Base-by-base conservation (phyloP, 1,140 invertebrate genomes). In the Cotesia vestalis region DNA sequence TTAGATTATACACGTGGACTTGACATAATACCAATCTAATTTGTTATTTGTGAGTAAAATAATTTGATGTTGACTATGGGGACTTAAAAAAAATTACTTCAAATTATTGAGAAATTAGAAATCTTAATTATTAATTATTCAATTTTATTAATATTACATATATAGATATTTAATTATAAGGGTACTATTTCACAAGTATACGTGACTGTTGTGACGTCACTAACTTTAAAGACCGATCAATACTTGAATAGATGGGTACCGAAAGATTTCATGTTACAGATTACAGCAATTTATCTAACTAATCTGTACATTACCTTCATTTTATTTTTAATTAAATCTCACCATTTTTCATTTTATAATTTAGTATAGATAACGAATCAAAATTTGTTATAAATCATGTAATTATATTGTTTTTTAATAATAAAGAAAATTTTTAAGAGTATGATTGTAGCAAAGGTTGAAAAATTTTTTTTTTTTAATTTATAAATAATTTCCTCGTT, bases 211-310 rank as follows among this genome's bases (percentile, higher is more conserved):
- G 70, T 85, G 84, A 85, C 83, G 84, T 85, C 83, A 84, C 78
- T 77, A 73, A 75, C 73, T 74, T 59, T 60, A 80, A 81, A 82
- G 77, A 72, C 74, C 82, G 84, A 85, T 85, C 84, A 85, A 85
- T 85, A 85, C 78, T 72, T 70, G 69, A 75, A 83, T 11, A 46
- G 40, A 46, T 46, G 5, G 73, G 77, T 71, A 70, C 67, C 73
- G 73, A 79, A 80, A 82, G 77, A 81, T 77, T 78, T 78, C 68
- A 70, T 38, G 61, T 11, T 17, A 40, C 4, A 36, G 55, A 55
- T 53, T 55, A 53, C 36, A 34, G 12, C 57, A 17, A 55, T 57
- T n/a, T n/a, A 53, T 11, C 20, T 14, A 12, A 6, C 27, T 55
- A 57, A 55, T 57, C 8, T 53, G 8, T 5, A 38, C 12, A 5